Conservation (phyloP, 2,797 vertebrate genomes). For the Protosalanx chinensis region DNA sequence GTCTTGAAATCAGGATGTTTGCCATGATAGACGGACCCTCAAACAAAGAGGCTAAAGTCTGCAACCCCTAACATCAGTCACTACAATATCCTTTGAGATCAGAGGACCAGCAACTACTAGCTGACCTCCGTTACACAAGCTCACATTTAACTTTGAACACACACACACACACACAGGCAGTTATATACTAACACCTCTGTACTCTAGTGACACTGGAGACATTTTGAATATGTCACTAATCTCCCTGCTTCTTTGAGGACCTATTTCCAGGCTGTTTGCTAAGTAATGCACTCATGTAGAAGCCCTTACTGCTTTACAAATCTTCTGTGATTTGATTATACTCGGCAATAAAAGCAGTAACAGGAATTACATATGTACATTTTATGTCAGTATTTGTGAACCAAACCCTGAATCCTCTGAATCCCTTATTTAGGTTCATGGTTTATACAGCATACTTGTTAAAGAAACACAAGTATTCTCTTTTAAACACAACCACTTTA, state of each 20-base stretch:
- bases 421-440: neutral
- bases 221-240: conserved; percentile 43
- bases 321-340: conserved; percentile 11
- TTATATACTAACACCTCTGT: conserved; percentile 11
- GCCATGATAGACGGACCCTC: too few relatives aligned
- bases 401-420: neutral
- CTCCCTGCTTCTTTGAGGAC: conserved; percentile 25
- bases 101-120: too few relatives aligned
- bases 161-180: conserved; percentile 13
- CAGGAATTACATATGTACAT: neutral
- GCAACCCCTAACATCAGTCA: too few relatives aligned
- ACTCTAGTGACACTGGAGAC: conserved; percentile 35
- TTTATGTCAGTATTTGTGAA: neutral
- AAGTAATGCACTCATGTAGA: conserved; percentile 38
- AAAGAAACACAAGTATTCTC: neutral
- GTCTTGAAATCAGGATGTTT: too few relatives aligned
- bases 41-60: too few relatives aligned
- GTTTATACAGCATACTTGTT: neutral
- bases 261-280: conserved; percentile 28
- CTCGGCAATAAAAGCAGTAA: neutral
- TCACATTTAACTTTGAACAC: conserved; percentile 51
- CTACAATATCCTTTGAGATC: too few relatives aligned
- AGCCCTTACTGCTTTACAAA: conserved; percentile 42
- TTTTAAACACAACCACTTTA: neutral
- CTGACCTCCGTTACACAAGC: neutral